Evolutionary conservation across 1,140 invertebrate species (phyloP).

Genomic region (Parapsyche elsis): DNA sequence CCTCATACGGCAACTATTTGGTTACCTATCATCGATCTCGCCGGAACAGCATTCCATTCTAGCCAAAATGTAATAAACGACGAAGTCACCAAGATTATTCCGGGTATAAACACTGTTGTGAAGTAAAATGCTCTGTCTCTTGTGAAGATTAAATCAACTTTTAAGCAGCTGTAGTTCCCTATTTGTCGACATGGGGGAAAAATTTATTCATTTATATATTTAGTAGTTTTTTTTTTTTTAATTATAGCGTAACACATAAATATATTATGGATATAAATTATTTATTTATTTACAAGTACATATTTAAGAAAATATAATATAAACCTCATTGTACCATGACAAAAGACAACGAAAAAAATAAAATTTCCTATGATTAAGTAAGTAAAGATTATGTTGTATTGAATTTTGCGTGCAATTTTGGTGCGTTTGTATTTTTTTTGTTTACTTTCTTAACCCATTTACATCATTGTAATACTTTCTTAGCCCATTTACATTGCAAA

Average conservation of each 20-base stretch:
- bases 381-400: no score
- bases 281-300: no score
- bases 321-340: no score
- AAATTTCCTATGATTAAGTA: no score
- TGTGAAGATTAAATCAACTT: constrained; percentile 84
- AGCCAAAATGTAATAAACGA: constrained; percentile 94
- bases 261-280: background rate
- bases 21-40: constrained; percentile 87
- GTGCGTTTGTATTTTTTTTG: no score
- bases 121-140: constrained; percentile 89
- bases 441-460: no score
- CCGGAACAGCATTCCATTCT: constrained; percentile 92
- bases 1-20: background rate
- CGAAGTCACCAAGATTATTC: constrained; percentile 89
- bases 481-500: no score
- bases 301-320: no score
- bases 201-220: constrained; percentile 3
- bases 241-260: background rate
- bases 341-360: background rate
- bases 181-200: constrained; percentile 56
- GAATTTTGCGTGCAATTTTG: no score
- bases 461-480: no score
- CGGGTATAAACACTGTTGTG: constrained; percentile 91
- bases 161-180: constrained; percentile 93
- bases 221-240: background rate